Base-by-base conservation (phyloP, 2,113 vertebrate genomes). In the Rana temporaria region DNA sequence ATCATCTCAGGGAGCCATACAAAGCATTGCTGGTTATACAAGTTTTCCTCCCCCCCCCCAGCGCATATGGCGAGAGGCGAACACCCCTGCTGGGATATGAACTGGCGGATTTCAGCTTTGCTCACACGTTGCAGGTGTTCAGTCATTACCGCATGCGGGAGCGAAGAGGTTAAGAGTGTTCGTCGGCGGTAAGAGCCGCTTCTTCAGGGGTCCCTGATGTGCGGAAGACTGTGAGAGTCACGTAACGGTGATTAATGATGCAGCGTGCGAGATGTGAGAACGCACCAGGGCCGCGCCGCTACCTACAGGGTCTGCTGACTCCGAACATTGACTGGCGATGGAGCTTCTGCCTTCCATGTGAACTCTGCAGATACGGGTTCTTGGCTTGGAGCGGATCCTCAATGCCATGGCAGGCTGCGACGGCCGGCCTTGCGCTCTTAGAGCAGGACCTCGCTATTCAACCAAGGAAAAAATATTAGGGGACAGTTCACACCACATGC, bases 191-290 rank as follows among this genome's bases (percentile, higher is more conserved):
- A 64, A 82, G 63, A 76, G 55, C 72, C 52, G 71, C 14, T 76
- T 52, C 64, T 83, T 55, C 64, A 20, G 30, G 63, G 71, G 68
- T 15, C 71, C 71, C 64, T 83, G 71, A 82, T 82, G 72, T 66
- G 71, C 65, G 32, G 63, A 64, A 76, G 62, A 75, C 81, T 68
- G 72, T 24, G 69, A 65, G 69, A 74, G 70, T 65, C 79, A 82
- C 79, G 79, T 74, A 82, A 74, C 79, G 12, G 42, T 76, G 81
- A 83, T 83, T 83, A 83, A 83, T 83, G 72, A 83, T 83, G 81
- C 81, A 68, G 81, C 32, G 63, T 16, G 66, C 48, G 24, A 53
- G 52, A 56, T 64, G 26, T 66, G 59, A 20, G 64, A 64, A 72
- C 32, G 11, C 22, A 53, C 18, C 19, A 22, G 42, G 22, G 24